These are phyloP conservation scores for Stenurella melanura DNA, from an alignment of 2,888 invertebrate genomes.

Conservation along the genomic window DNA sequence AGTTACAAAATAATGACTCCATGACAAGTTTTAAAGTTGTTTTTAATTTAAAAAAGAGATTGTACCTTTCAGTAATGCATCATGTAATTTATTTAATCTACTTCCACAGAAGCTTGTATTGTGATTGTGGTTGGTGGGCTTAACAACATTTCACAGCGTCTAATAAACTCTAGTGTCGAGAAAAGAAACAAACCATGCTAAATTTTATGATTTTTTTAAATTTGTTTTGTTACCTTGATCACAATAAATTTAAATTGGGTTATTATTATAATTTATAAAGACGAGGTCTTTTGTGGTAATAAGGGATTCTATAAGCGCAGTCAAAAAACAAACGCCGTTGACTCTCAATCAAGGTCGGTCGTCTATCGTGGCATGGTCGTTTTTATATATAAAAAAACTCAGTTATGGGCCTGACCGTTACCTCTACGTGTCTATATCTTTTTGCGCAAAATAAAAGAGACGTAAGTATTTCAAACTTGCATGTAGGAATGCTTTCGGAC, in stretches of 20 bases:
- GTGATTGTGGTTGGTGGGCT: not conserved
- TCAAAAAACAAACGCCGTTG: no score
- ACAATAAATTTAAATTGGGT: not conserved
- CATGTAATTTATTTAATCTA: not conserved
- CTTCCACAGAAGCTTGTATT: not conserved
- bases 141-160: not conserved
- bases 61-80: not conserved
- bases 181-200: slow-evolving; percentile 4
- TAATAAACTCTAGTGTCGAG: not conserved
- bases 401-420: no score
- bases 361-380: no score
- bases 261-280: not conserved
- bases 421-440: no score
- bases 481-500: no score
- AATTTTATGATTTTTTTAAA: not conserved
- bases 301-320: no score
- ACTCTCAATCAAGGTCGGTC: no score
- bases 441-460: no score
- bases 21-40: not conserved
- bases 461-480: no score
- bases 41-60: not conserved
- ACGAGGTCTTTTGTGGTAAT: not conserved
- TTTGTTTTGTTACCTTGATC: not conserved
- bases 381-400: no score
- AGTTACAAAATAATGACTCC: not conserved